Evolutionary conservation across 2,888 invertebrate species (phyloP), one percentile per base, ranked within the genome.

Genomic region (Himalopsyche anomala): DNA sequence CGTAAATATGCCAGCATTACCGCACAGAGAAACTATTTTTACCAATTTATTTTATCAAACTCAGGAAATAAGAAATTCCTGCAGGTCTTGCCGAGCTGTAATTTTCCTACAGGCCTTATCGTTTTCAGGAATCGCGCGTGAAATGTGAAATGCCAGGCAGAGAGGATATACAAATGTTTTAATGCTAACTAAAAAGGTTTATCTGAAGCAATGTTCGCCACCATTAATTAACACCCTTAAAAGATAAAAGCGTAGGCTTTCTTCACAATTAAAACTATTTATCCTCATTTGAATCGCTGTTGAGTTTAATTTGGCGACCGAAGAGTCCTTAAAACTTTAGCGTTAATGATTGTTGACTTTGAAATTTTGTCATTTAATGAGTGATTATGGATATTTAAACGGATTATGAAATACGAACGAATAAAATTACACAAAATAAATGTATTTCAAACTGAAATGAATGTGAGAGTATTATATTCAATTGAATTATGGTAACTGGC

Each of bases 111-210:
- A 74, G 36, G 74, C 36, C 36, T 74, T 74, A 74, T 74, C 74
- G 28, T 74, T 74, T 74, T 74, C 74, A 74, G 36, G 36, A 74
- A 74, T 74, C 74, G 74, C 74, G 74, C 74, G 74, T 28, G 74
- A 74, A 74, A 74, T 74, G 74, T 81, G 81, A 81, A 54, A 81
- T 28, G 28, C 51, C 45, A 54, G 28, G 51, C 28, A 19, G 51
- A 54, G 45, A 81, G 19, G 81, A 45, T 81, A 81, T 54, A 51
- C 81, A 81, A 81, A 81, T 81, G 81, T 54, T 81, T 81, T 81
- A 81, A 81, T 81, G 81, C 81, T 81, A 28, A 51, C 54, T 82
- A 81, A 80, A 84, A 85, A 82, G 81, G 55, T 81, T 81, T 85
- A 85, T 85, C 81, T 85, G 69, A 4, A 69, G 38, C 62, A 85